phyloP scores from a whole-genome alignment of 2,113 vertebrate species.

The Thermophis baileyi region DNA sequence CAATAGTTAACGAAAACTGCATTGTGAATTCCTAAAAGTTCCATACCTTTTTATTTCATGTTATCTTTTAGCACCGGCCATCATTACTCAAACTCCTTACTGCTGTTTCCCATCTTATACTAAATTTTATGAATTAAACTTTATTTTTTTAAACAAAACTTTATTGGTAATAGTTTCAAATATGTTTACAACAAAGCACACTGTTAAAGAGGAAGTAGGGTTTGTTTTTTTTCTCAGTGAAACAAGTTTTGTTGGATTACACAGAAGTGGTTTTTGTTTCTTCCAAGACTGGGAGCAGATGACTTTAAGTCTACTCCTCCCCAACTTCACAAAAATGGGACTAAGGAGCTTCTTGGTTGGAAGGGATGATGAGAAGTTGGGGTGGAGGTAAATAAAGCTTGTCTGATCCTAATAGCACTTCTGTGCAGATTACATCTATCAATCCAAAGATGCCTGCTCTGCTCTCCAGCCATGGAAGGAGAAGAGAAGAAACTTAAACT shows the following conservation, averaged over 20 bases:
- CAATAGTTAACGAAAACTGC: not conserved
- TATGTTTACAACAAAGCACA: conserved; percentile 49
- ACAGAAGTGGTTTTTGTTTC: conserved; percentile 15
- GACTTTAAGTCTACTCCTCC: conserved; percentile 1
- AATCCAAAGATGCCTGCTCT: conserved; percentile 12
- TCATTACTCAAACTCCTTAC: not conserved
- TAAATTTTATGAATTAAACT: not conserved
- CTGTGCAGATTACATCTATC: conserved; percentile 11
- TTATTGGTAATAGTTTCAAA: conserved; percentile 49
- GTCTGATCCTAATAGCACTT: conserved; percentile 17
- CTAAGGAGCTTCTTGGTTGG: conserved; percentile 12
- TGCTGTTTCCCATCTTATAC: not conserved
- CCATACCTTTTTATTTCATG: not conserved
- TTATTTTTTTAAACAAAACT: conserved; percentile 39
- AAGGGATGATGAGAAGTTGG: conserved; percentile 8
- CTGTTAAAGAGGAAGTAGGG: conserved; percentile 40
- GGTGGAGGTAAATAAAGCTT: not conserved
- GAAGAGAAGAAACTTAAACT: conserved; percentile 15
- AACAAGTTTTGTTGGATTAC: conserved; percentile 38
- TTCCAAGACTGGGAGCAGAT: conserved; percentile 8
- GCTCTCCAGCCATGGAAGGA: conserved; percentile 13
- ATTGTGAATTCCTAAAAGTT: not conserved
- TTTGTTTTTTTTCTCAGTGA: conserved; percentile 28
- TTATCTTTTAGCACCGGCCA: not conserved
- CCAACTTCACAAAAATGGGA: conserved; percentile 2